A percentile compares a stretch with the other conserved stretches of the same genome.
These are phyloP conservation scores for Perca schrenkii DNA, from an alignment of 2,113 vertebrate species.

Conservation along the genomic window DNA sequence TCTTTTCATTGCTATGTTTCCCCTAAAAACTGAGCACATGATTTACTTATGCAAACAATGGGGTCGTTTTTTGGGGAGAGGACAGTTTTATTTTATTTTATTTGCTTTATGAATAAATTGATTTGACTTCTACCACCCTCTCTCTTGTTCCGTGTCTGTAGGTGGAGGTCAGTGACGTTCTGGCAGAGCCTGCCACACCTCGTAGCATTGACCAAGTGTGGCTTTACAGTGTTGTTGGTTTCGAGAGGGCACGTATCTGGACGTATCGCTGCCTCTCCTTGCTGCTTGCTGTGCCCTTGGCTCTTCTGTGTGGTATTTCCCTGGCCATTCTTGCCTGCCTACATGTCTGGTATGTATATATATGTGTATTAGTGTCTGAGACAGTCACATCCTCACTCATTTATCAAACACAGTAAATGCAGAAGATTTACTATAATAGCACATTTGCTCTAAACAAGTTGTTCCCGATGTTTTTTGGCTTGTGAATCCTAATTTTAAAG, in stretches of 20 bases:
- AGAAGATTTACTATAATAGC: background rate
- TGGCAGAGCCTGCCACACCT: conserved; percentile 80
- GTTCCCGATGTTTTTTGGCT: background rate
- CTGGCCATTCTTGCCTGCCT: conserved; percentile 84
- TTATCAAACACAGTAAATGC: background rate
- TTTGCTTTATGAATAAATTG: background rate
- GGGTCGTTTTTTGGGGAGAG: too few species aligned
- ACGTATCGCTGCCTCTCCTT: conserved; percentile 83
- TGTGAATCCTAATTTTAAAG: background rate
- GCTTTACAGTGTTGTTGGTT: conserved; percentile 82
- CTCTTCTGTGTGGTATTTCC: conserved; percentile 81
- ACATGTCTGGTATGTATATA: conserved; percentile 86
- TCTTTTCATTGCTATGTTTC: background rate
- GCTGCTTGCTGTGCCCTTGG: conserved; percentile 83
- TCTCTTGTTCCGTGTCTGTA: conserved; percentile 41
- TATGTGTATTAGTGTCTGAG: background rate
- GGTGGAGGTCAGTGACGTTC: conserved; percentile 86
- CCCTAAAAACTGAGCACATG: background rate
- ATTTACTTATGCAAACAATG: too few species aligned
- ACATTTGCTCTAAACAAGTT: background rate
- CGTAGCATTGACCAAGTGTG: conserved; percentile 84
- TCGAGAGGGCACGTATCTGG: conserved; percentile 84
- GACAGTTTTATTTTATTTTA: too few species aligned
- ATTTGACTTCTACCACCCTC: background rate
- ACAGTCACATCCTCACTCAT: background rate